Evolutionary conservation across 1,140 invertebrate species (phyloP), one percentile per base, ranked within the genome.

Genomic region (Microplitis mediator): DNA sequence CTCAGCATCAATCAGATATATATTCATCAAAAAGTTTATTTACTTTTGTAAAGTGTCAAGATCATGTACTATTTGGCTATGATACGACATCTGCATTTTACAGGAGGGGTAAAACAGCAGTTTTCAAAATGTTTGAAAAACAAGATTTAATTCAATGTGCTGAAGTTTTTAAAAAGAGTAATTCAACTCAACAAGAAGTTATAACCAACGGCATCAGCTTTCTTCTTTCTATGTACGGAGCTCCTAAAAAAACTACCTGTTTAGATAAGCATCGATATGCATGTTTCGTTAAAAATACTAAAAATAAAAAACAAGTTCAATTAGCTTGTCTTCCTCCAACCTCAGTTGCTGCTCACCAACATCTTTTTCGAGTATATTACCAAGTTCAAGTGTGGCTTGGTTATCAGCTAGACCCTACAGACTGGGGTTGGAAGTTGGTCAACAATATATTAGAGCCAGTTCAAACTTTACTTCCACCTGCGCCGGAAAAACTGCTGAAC

Each of bases 341-440:
- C 13, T 45, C 65, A 56, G 69, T 51, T 31, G 51, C 63, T 31
- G 51, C 63, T 64, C n/a, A 56, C 3, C 51, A 74, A 58, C 75
- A 71, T 54, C 11, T 69, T 36, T 64, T 52, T 68, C 54, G 73
- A 3, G 70, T 69, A 4, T 76, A 71, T 65, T 65, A 67, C 11
- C 75, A 76, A 61, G 61, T 76, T 2, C 66, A 74, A 54, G 32
- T 36, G 16, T 74, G 72, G 70, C 56, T 72, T 16, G 65, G 75
- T 34, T 71, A 74, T 54, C 13, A 16, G 9, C 60, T 73, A 16
- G 54, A 65, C 35, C 71, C 66, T 65, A 31, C 31, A 35, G 58
- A 69, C n/a, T 75, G 66, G 66, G 54, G 70, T 69, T 75, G 74
- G 70, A 54, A 63, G 60, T 14, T 50, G 50, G 11, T 34, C 5